A percentile compares a stretch with the other conserved stretches of the same genome.
phyloP scores from a whole-genome alignment of 2,888 invertebrate genomes.

The Mythimna albipuncta region DNA sequence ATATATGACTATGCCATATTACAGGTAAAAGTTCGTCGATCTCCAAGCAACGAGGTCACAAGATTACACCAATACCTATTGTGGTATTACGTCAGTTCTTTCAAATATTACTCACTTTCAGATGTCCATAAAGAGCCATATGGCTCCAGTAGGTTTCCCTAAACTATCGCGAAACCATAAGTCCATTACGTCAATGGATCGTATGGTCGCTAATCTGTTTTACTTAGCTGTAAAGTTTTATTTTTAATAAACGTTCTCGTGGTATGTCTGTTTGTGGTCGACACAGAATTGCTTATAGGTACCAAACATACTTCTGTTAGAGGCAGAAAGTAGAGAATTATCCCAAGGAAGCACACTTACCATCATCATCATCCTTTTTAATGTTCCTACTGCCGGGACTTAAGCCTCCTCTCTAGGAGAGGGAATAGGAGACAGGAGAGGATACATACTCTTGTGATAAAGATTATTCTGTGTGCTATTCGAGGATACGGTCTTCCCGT shows the following conservation, averaged over 20 bases:
- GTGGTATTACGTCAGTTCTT: background rate
- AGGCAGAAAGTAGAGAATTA: too few relatives aligned
- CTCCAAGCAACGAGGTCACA: background rate
- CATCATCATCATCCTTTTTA: too few relatives aligned
- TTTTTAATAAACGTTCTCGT: too few relatives aligned
- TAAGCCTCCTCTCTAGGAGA: too few relatives aligned
- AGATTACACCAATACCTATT: constrained; percentile 7
- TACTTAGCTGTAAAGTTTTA: constrained; percentile 15
- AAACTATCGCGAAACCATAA: constrained; percentile 33
- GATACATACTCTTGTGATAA: too few relatives aligned
- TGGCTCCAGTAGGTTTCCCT: constrained; percentile 30
- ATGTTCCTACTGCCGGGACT: too few relatives aligned
- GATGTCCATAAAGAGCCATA: constrained; percentile 7
- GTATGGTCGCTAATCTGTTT: background rate
- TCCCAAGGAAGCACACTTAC: too few relatives aligned
- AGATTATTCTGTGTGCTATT: background rate
- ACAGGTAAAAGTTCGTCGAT: background rate
- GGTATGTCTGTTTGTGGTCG: background rate
- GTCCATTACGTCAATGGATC: constrained; percentile 22
- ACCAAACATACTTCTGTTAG: background rate
- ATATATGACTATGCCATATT: background rate
- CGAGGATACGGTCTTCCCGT: too few relatives aligned
- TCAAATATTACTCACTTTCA: constrained; percentile 21
- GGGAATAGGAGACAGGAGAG: too few relatives aligned
- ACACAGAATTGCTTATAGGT: background rate